Evolutionary conservation across 2,113 vertebrate genomes (phyloP).

Genomic region (Nothoprocta perdicaria): DNA sequence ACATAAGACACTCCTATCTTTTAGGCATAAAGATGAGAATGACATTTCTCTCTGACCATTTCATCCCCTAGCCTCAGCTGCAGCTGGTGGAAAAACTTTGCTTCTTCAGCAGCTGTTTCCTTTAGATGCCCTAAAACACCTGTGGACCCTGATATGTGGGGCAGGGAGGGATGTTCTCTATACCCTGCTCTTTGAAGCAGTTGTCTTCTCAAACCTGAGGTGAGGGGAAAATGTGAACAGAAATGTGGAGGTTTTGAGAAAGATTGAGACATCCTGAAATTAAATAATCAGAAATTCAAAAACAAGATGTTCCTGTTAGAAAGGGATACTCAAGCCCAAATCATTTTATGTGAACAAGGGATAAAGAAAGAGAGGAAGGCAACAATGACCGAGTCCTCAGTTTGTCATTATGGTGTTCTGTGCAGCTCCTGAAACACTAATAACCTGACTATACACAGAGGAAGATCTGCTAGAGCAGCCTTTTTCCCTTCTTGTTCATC

Average conservation of each 20-base stretch:
- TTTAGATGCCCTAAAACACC: neutral
- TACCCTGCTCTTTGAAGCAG: neutral
- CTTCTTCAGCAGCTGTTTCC: neutral
- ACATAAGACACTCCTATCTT: neutral
- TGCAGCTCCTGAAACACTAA: neutral
- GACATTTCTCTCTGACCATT: neutral
- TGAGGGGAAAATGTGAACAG: neutral
- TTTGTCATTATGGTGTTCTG: neutral
- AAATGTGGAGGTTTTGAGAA: neutral
- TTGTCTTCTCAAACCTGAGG: neutral
- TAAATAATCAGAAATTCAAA: neutral
- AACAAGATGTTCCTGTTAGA: neutral
- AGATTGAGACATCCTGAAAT: neutral
- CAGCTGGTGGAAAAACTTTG: neutral
- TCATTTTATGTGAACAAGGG: neutral
- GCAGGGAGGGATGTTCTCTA: neutral
- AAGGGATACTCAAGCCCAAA: neutral
- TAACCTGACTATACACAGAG: rapidly evolving
- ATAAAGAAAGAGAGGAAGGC: neutral
- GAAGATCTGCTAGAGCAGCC: neutral
- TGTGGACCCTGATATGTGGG: neutral
- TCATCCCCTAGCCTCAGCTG: neutral
- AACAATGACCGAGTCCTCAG: too few species aligned
- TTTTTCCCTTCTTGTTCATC: neutral
- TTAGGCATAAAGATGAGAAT: neutral